phyloP scores from a whole-genome alignment of 2,113 vertebrate genomes.

The Ondatra zibethicus region DNA sequence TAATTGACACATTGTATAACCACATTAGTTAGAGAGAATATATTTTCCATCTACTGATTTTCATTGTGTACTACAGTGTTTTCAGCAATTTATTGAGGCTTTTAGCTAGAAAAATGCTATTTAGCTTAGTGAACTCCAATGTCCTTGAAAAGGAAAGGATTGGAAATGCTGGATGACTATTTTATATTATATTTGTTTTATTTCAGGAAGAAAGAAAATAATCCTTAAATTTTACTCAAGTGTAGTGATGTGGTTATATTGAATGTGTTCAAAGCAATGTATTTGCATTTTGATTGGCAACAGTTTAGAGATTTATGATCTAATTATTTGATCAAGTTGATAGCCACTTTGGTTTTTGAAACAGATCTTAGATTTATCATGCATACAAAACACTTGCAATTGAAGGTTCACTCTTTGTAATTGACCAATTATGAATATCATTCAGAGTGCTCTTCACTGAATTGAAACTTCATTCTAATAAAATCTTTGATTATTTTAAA shows the following conservation, averaged over 20 bases:
- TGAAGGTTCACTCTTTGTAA: constrained; percentile 64
- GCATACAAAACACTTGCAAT: constrained; percentile 52
- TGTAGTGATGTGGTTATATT: not conserved
- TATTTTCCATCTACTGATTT: constrained; percentile 63
- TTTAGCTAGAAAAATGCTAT: constrained; percentile 68
- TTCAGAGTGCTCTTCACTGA: constrained; percentile 60
- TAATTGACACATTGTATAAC: constrained; percentile 61
- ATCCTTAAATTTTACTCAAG: constrained; percentile 36
- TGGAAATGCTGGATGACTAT: not conserved
- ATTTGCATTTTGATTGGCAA: constrained; percentile 53
- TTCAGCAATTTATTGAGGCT: constrained; percentile 67
- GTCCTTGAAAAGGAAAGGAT: constrained; percentile 37
- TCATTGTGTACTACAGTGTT: constrained; percentile 71
- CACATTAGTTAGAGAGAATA: constrained; percentile 27
- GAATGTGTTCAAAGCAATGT: not conserved
- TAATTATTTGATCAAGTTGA: constrained; percentile 67
- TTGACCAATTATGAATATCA: constrained; percentile 60
- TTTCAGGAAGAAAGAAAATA: constrained; percentile 47
- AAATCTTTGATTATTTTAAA: constrained; percentile 59
- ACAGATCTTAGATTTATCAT: constrained; percentile 51
- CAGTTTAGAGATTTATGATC: not conserved
- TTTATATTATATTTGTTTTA: constrained; percentile 49
- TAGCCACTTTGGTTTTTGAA: constrained; percentile 62
- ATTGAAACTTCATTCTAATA: constrained; percentile 52
- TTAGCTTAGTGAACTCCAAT: constrained; percentile 66